Conservation (phyloP, 1,140 invertebrate species). For the Drosophila azteca region DNA sequence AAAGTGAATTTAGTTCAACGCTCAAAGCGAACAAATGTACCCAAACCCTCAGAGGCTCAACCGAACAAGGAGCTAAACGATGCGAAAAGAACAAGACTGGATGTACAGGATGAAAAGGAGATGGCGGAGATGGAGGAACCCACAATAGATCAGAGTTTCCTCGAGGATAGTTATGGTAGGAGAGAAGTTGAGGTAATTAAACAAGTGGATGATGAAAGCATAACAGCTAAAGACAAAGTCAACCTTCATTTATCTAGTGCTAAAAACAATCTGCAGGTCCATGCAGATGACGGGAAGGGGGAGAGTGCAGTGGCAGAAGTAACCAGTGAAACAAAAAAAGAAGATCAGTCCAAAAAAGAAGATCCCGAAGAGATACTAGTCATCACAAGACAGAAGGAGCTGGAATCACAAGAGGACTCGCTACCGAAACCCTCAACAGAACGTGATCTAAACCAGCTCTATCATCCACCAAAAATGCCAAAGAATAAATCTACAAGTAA, state of each 20-base stretch:
- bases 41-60: constrained; percentile 5
- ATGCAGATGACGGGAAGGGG: background rate
- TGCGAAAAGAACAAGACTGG: constrained; percentile 10
- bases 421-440: constrained; percentile 26
- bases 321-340: too few species aligned
- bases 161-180: constrained; percentile 5
- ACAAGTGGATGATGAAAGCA: constrained; percentile 11
- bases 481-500: constrained; percentile 29
- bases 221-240: constrained; percentile 19
- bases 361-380: background rate
- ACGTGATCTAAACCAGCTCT: constrained; percentile 52
- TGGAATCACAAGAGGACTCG: background rate
- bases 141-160: constrained; percentile 5
- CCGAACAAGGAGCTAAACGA: too few species aligned
- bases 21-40: constrained; percentile 31
- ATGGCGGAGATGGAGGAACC: background rate
- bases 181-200: constrained; percentile 10
- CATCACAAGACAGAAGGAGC: background rate
- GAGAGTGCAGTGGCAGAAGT: background rate
- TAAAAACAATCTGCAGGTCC: constrained; percentile 32
- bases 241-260: constrained; percentile 41
- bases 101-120: background rate
- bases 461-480: constrained; percentile 63
- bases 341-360: background rate
- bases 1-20: constrained; percentile 77